phyloP scores from a whole-genome alignment of 2,888 invertebrate species.

The Strigamia transsilvanica region DNA sequence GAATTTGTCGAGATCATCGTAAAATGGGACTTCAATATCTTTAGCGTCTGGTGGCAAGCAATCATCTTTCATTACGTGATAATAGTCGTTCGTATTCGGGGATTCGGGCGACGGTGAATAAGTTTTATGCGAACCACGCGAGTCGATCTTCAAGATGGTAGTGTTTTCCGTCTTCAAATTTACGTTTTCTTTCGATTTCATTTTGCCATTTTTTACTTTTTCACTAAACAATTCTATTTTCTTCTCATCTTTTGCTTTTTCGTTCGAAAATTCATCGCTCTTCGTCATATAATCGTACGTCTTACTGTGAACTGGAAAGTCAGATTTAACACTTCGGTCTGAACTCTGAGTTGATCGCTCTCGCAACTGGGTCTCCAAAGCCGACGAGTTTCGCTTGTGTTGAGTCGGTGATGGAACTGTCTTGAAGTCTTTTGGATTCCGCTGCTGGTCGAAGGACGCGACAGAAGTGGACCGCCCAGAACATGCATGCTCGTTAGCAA shows the following conservation, averaged over 20 bases:
- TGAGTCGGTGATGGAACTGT: constrained; percentile 22
- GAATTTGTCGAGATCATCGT: constrained; percentile 11
- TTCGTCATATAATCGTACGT: background rate
- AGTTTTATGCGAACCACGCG: background rate
- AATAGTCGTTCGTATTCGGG: background rate
- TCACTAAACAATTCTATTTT: background rate
- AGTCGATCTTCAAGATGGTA: background rate
- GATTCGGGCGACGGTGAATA: background rate
- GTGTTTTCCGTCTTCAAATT: background rate
- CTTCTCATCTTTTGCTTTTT: background rate
- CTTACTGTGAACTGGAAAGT: background rate
- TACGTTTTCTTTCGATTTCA: background rate
- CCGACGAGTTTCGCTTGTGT: background rate
- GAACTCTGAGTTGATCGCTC: background rate
- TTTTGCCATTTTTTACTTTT: constrained; percentile 8
- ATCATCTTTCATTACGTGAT: constrained; percentile 13
- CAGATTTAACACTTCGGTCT: constrained; percentile 10
- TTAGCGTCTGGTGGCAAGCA: background rate
- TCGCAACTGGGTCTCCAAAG: background rate
- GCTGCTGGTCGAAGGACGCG: background rate
- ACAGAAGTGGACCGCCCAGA: background rate
- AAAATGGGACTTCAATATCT: background rate
- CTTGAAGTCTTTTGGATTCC: background rate
- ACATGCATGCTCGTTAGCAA: background rate
- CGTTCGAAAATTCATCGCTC: background rate